Percentiles rank a stretch among this genome's conserved stretches.
phyloP scores from a whole-genome alignment of 2,797 vertebrate species.

The Ciconia nigra region DNA sequence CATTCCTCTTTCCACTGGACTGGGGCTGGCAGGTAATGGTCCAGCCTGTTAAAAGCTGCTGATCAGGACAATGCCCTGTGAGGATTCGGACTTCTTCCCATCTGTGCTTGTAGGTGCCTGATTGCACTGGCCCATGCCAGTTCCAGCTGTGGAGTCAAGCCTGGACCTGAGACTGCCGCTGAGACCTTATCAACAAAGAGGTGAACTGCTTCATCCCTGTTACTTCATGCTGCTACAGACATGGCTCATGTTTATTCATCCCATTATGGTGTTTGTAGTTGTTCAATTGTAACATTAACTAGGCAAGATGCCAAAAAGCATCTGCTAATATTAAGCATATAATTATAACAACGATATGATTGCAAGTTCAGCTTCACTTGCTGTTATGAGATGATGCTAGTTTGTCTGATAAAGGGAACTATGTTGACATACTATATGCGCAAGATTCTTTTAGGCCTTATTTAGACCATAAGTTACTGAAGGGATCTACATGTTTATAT shows the following conservation, averaged over 20 bases:
- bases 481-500: neutral
- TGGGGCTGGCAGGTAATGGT: neutral
- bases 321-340: neutral
- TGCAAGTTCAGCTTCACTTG: neutral
- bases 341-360: neutral
- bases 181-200: neutral
- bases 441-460: neutral
- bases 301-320: neutral
- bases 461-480: neutral
- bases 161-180: neutral
- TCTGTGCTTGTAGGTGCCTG: neutral
- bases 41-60: neutral
- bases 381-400: neutral
- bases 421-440: fast-evolving
- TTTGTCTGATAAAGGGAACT: neutral
- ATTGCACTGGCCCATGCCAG: neutral
- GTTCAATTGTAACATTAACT: neutral
- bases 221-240: neutral
- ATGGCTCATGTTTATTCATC: neutral
- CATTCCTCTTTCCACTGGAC: neutral
- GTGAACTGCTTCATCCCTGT: neutral
- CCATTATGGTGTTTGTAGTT: neutral
- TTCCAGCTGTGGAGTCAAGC: neutral
- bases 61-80: neutral
- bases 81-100: neutral